Evolutionary conservation across 2,888 invertebrate genomes (phyloP), one percentile per base, ranked within the genome.

Genomic region (Cephus rjabovi): DNA sequence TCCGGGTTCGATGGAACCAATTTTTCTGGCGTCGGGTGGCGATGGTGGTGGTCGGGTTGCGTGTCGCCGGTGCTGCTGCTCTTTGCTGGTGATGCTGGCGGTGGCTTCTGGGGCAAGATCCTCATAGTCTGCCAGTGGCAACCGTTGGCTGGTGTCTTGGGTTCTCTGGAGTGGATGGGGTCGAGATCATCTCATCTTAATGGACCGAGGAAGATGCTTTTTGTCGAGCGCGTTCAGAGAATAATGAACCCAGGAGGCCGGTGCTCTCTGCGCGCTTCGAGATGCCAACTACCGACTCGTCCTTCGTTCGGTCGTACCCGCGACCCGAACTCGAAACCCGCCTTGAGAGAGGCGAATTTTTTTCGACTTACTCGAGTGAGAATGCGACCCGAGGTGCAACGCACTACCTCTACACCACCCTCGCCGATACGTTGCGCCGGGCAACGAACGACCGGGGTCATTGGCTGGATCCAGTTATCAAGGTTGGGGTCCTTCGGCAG

Each of bases 1-100:
- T 93, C 88, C 82, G 89, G 88, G 91, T 90, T 90, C 90, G 89
- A 90, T 89, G 89, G 88, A 89, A 89, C 87, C 83, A 83, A 89
- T 88, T 89, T 89, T 89, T 89, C 84, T 69, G 73, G 37, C 68
- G 75, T 81, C 80, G 79, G 82, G 81, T 81, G 12, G 71, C 71
- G 71, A 71, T 31, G 71, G 33, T 34, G 71, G 33, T 34, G 33
- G 68, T 40, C 56, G 56, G 56, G 56, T 56, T 56, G 56, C 71
- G 31, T 71, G 71, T 34, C 12, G 71, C 71, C 9, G 71, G 34
- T 23, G 71, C 71, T 31, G 70, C 12, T 70, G 33, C 30, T 30
- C 30, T 3, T 33, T 30, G 71, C 71, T 12, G 31, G 71, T 15
- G 71, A 30, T 71, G 71, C 40, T 23, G 40, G 40, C 15, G 40